Evolutionary conservation across 2,888 invertebrate species (phyloP), one percentile per base, ranked within the genome.

Genomic region (Eucera pruinosa): DNA sequence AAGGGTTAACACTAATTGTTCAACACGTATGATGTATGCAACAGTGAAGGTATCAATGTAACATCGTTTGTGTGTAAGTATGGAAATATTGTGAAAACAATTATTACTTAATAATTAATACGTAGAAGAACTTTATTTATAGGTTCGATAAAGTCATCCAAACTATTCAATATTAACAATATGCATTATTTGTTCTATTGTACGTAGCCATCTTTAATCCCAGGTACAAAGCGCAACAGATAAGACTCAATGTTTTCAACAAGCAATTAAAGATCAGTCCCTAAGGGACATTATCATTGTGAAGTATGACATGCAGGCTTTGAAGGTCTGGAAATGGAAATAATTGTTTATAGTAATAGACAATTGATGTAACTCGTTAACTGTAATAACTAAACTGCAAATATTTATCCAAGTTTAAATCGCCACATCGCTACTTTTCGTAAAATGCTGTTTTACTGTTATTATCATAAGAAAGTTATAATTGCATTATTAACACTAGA

Each of bases 271-370:
- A 0, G 43, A 39, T 33, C n/a, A 79, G 27, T 70, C 55, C 13
- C 25, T 45, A 1, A 76, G 1, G 3, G 67, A 71, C 20, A 47
- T 11, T 11, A 80, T 30, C 54, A 77, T 67, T 15, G 68, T 72
- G 27, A 71, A 71, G 25, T 76, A 80, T 25, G 80, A 80, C 62
- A 80, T 48, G 9, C 72, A 67, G 0, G 80, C 41, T 48, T 76
- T 71, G 0, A 76, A 5, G 2, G 72, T 36, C 76, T 70, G 36
- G 5, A 80, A 80, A 65, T 25, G 9, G 20, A 27, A 13, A 5
- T 11, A 2, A 13, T 18, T 33, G 1, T 33, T 23, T 47, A 6
- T 48, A 45, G 6, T 6, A 50, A 9, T 39, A 33, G 2, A 11
- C 6, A 0, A 15, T n/a, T 5, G 2, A 2, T 36, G 4, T 0